Percentiles rank a stretch among this genome's conserved stretches.
These are phyloP conservation scores for Melanaphis sacchari DNA, from an alignment of 1,140 invertebrate species.

Conservation along the genomic window DNA sequence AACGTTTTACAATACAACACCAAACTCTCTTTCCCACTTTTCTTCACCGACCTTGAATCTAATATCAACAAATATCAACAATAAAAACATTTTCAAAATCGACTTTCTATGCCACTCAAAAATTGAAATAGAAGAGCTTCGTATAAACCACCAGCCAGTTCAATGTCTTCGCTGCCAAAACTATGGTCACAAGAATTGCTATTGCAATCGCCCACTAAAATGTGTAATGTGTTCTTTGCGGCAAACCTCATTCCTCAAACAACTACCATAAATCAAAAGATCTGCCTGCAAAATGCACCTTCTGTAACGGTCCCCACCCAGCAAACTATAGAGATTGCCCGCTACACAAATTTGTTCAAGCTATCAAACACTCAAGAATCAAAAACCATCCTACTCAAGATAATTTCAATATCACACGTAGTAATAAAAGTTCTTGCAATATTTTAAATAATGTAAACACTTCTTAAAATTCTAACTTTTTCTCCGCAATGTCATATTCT, in stretches of 20 bases:
- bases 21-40: neutral
- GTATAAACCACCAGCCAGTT: neutral
- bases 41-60: conserved; percentile 26
- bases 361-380: neutral
- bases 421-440: no score
- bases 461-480: no score
- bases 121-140: conserved; percentile 8
- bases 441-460: no score
- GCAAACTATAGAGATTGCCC: neutral
- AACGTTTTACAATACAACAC: neutral
- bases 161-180: neutral
- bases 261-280: neutral
- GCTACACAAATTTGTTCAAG: neutral
- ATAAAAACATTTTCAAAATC: conserved; percentile 48
- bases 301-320: neutral
- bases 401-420: neutral
- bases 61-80: conserved; percentile 6
- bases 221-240: neutral
- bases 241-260: neutral
- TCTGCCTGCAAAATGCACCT: neutral
- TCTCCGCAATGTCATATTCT: no score
- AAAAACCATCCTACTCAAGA: neutral
- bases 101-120: neutral
- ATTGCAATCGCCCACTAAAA: neutral
- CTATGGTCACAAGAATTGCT: neutral